These are phyloP conservation scores for Metallyticus violacea DNA, from an alignment of 2,888 invertebrate genomes.

Conservation along the genomic window DNA sequence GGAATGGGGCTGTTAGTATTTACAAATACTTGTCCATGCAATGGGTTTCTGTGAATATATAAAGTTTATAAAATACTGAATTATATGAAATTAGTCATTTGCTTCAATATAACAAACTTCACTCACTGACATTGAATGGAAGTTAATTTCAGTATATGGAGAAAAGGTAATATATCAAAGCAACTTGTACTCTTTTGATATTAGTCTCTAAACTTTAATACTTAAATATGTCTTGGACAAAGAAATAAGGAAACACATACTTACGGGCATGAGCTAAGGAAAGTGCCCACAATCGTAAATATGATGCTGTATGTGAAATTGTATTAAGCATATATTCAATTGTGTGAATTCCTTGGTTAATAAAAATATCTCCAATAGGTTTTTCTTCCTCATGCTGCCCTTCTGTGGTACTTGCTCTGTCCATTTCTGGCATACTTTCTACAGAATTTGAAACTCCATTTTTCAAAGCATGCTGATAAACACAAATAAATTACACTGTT, in stretches of 20 bases:
- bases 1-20: too few relatives aligned
- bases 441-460: constrained; percentile 67
- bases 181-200: neutral
- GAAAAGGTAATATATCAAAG: too few relatives aligned
- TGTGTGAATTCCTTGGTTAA: constrained; percentile 59
- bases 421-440: constrained; percentile 50
- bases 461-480: constrained; percentile 38
- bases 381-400: constrained; percentile 38
- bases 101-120: too few relatives aligned
- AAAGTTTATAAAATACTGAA: too few relatives aligned
- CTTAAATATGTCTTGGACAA: neutral
- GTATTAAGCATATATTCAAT: constrained; percentile 61
- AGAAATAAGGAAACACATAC: constrained; percentile 35
- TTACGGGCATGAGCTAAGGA: constrained; percentile 60
- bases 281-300: constrained; percentile 60
- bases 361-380: constrained; percentile 54
- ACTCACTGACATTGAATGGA: too few relatives aligned
- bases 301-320: constrained; percentile 61
- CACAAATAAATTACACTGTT: neutral
- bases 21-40: too few relatives aligned
- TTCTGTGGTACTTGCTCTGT: neutral
- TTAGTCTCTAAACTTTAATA: neutral
- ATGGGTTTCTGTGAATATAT: too few relatives aligned
- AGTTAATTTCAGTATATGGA: too few relatives aligned
- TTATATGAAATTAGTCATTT: too few relatives aligned